Evolutionary conservation across 2,888 invertebrate genomes (phyloP), one percentile per base, ranked within the genome.

Genomic region (Chydorus sphaericus): DNA sequence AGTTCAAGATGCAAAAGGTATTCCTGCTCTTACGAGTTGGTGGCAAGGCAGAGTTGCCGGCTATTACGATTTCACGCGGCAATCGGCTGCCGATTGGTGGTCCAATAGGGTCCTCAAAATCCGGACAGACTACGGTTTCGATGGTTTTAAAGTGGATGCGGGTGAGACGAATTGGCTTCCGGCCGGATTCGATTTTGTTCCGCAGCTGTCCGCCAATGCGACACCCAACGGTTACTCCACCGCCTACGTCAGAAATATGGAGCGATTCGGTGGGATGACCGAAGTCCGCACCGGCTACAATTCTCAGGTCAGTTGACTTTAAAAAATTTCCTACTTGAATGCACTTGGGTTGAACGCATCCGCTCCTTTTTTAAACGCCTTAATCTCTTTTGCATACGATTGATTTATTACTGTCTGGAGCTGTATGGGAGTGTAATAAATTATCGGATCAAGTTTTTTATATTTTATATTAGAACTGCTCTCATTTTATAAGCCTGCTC

Each of bases 121-220:
- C 2, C 71, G 79, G 61, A 69, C 73, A 0, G 72, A 76, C 5
- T 78, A 79, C 55, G 82, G 79, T 0, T 77, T 89, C 23, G 82
- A 84, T 63, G 79, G 81, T 58, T 79, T 85, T 61, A 87, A 87
- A 70, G 87, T 88, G 63, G 86, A 88, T 64, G 87, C 86, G 44
- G 89, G 87, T 26, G 86, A 87, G 68, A 73, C 75, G 0, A 77
- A 79, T 62, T 85, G 80, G 78, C 69, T 79, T 39, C 82, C 82
- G 31, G 73, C 60, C 8, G 59, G 56, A 28, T 54, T 57, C 4
- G 57, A 61, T 39, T 62, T 62, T 14, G 56, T 57, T 16, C 51
- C 56, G 16, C 58, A 60, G 10, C 31, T 59, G 7, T 60, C 63
- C 36, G 67, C 69, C 3, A 65, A 65, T 48, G 36, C 48, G 5